A percentile compares a stretch with the other conserved stretches of the same genome.
Evolutionary conservation across 2,113 vertebrate genomes (phyloP).

Genomic region (Spheniscus mendiculus): DNA sequence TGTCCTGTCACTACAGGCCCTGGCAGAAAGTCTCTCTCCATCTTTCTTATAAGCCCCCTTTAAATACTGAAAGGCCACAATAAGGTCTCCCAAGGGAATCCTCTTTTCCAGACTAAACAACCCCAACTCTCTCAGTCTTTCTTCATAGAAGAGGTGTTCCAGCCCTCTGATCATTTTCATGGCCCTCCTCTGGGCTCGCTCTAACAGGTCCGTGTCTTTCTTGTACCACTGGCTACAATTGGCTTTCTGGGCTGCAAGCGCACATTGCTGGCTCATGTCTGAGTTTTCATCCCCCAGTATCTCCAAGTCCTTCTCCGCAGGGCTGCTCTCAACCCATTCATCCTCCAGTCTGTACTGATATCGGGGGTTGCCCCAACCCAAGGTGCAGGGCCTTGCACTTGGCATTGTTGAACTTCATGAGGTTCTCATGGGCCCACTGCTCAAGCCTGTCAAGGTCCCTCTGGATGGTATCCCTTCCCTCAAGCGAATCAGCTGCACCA

Average conservation of each 20-base stretch:
- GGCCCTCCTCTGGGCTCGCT: neutral
- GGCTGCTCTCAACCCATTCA: neutral
- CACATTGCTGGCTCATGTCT: neutral
- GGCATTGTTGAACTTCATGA: neutral
- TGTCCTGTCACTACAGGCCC: neutral
- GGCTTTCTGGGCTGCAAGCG: neutral
- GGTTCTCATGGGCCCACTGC: neutral
- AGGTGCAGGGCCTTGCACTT: neutral
- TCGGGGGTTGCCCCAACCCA: fast-evolving
- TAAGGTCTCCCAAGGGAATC: neutral
- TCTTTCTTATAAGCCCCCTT: neutral
- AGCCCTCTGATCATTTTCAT: neutral
- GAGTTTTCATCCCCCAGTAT: neutral
- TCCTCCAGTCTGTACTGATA: neutral
- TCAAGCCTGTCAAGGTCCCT: neutral
- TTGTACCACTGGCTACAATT: neutral
- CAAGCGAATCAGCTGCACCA: neutral
- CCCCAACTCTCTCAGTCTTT: neutral
- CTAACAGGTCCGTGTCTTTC: neutral
- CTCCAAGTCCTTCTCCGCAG: neutral
- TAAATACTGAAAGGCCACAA: neutral
- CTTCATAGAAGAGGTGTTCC: neutral
- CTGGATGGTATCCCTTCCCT: neutral
- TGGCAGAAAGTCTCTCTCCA: neutral
- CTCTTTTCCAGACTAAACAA: neutral